Base-by-base conservation (phyloP, 1,140 invertebrate genomes). In the Vanessa atalanta region DNA sequence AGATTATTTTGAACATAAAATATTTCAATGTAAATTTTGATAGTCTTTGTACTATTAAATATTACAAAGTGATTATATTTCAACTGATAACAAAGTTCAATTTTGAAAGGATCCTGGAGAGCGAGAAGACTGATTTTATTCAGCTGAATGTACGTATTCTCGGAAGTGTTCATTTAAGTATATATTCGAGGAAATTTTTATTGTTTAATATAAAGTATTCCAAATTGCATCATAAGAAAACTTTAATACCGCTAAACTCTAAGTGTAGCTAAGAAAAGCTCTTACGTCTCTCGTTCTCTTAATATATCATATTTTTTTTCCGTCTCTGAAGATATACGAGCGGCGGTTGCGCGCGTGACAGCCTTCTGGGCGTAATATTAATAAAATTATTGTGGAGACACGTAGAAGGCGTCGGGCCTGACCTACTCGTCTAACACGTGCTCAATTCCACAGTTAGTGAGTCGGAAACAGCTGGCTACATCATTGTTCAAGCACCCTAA, bases 331-430 rank as follows among this genome's bases (percentile, higher is more conserved):
- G 89, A 91, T 88, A 89, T 87, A 91, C 78, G 89, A 85, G 86
- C 82, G 75, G 80, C 70, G 83, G 84, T 82, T 83, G 76, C 86
- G 89, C 80, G 84, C 86, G 88, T 91, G 89, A 90, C 88, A 88
- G 81, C 70, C 83, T 87, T 87, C 82, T 79, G 83, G 82, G 87
- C 81, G 87, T 86, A 88, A 90, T 91, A 89, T 91, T 90, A 91
- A 91, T 91, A 91, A 90, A 91, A 91, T 91, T 91, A 91, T 90
- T 89, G 87, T 90, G 80, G 83, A 79, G 87, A 89, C 87, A 89
- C 87, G 87, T 88, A 81, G 68, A 68, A 67, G 75, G 75, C 77
- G 77, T 77, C 65, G 72, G 55, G 79, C 78, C 79, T 85, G 87
- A 87, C 86, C 86, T 84, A 84, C 80, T 81, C 80, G 74, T 73